Percentiles rank a stretch among this genome's conserved stretches.
These are phyloP conservation scores for Caenorhabditis drosophilae DNA, from an alignment of 2,888 invertebrate species.

Conservation along the genomic window DNA sequence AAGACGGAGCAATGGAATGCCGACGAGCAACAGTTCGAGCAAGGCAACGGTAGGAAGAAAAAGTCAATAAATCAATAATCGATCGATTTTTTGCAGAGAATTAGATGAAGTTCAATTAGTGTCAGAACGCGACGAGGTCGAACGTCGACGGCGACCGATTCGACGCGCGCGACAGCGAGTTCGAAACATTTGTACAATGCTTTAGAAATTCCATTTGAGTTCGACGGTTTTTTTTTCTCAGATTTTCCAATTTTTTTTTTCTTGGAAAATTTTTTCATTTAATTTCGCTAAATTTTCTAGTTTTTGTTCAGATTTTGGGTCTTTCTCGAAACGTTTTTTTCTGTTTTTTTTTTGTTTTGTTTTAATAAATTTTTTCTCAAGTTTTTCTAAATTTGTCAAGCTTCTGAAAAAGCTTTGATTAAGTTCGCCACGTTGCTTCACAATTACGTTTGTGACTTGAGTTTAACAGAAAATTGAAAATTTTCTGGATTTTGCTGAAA, in stretches of 20 bases:
- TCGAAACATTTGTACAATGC: constrained; percentile 65
- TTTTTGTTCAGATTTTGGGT: too few species aligned
- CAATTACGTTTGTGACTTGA: too few species aligned
- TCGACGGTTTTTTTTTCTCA: neutral
- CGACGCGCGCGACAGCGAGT: constrained; percentile 60
- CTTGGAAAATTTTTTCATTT: constrained; percentile 2
- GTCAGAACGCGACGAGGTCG: constrained; percentile 39
- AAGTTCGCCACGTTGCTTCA: too few species aligned
- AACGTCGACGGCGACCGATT: constrained; percentile 50
- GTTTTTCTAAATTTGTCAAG: too few species aligned
- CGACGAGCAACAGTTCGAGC: constrained; percentile 44
- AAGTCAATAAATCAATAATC: neutral
- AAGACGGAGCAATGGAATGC: constrained; percentile 53
- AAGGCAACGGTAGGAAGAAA: constrained; percentile 17
- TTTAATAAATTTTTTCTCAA: too few species aligned
- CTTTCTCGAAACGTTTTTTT: too few species aligned
- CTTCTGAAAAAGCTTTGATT: too few species aligned
- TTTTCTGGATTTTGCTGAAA: too few species aligned
- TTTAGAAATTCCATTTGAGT: constrained; percentile 25
- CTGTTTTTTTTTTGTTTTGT: too few species aligned
- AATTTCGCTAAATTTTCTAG: neutral
- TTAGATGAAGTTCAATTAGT: constrained; percentile 37
- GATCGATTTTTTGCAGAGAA: constrained; percentile 21
- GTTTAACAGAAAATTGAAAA: too few species aligned
- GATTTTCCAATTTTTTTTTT: neutral